Conservation (phyloP, 1,140 invertebrate species). For the Hirudo medicinalis region DNA sequence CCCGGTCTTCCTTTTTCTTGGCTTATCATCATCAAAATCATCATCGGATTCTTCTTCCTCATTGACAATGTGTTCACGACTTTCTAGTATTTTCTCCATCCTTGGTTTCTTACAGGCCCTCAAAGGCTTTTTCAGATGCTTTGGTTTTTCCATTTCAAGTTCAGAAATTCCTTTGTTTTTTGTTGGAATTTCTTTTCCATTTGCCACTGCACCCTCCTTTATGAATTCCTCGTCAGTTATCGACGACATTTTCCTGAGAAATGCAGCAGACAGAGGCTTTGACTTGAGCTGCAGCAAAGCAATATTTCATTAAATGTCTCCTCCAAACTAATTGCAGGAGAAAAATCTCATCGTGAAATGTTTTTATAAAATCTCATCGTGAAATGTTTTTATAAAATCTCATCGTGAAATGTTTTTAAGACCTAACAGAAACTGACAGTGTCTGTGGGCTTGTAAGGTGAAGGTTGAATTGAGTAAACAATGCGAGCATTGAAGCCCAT, state of each 20-base stretch:
- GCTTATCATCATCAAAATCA: not conserved
- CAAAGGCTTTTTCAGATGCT: too few relatives aligned
- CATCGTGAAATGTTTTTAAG: too few relatives aligned
- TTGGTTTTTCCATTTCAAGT: too few relatives aligned
- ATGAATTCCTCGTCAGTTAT: not conserved
- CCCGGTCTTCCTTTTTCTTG: not conserved
- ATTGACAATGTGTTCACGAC: too few relatives aligned
- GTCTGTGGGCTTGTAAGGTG: constrained; percentile 1
- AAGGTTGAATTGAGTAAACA: not conserved
- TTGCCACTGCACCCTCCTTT: not conserved
- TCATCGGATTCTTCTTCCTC: not conserved
- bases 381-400: too few relatives aligned
- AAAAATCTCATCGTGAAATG: too few relatives aligned
- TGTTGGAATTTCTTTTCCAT: not conserved
- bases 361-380: too few relatives aligned
- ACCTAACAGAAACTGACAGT: not conserved
- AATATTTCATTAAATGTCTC: not conserved
- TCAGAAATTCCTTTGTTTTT: too few relatives aligned
- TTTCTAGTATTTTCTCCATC: too few relatives aligned
- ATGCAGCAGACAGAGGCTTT: not conserved
- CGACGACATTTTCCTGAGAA: not conserved
- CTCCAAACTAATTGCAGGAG: not conserved
- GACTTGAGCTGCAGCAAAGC: not conserved
- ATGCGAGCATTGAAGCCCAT: not conserved
- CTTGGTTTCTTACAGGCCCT: too few relatives aligned